Evolutionary conservation across 2,888 invertebrate genomes (phyloP).

Genomic region (Meloe dianella): DNA sequence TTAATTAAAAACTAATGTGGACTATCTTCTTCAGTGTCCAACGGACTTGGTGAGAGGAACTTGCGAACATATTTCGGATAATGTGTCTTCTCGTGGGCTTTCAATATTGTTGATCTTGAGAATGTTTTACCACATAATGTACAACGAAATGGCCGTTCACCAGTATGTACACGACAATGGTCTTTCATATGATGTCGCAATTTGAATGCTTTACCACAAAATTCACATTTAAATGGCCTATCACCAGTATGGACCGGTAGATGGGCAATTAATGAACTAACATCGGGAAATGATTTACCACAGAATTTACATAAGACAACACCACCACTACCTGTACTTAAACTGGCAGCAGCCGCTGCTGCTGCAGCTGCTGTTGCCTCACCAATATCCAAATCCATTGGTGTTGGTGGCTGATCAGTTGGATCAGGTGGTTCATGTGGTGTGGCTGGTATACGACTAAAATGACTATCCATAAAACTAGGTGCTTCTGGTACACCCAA

Average conservation of each 20-base stretch:
- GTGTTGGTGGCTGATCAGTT: conserved; percentile 62
- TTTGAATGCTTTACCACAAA: conserved; percentile 93
- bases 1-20: conserved; percentile 67
- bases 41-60: conserved; percentile 85
- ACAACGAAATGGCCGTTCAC: conserved; percentile 89
- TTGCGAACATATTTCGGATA: conserved; percentile 90
- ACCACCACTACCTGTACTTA: conserved; percentile 59
- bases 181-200: conserved; percentile 93
- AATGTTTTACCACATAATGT: conserved; percentile 89
- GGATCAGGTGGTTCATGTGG: conserved; percentile 60
- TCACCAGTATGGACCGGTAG: conserved; percentile 90
- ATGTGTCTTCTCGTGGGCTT: conserved; percentile 92
- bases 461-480: conserved; percentile 54
- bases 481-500: conserved; percentile 58
- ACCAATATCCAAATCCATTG: conserved; percentile 67
- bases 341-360: conserved; percentile 75
- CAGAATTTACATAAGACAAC: conserved; percentile 91
- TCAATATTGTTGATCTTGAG: conserved; percentile 87
- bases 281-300: conserved; percentile 91
- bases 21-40: conserved; percentile 80
- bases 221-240: conserved; percentile 91
- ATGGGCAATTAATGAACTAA: conserved; percentile 85
- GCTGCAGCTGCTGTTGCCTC: conserved; percentile 64
- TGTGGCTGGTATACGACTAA: conserved; percentile 54
- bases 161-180: conserved; percentile 91